These are phyloP conservation scores for Typhlomys cinereus DNA, from an alignment of 2,113 vertebrate genomes.

Conservation along the genomic window DNA sequence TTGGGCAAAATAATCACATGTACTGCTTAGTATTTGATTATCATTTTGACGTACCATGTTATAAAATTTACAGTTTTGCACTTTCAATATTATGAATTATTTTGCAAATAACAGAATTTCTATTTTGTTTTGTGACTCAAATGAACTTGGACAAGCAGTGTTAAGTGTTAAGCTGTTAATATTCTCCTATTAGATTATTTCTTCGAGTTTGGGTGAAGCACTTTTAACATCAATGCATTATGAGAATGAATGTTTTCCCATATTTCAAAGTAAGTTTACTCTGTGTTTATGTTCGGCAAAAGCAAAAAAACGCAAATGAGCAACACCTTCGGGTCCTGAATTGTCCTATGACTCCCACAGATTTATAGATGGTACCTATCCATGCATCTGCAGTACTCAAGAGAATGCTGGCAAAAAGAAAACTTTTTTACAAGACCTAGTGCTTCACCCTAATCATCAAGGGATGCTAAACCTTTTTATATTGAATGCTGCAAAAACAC, in stretches of 20 bases:
- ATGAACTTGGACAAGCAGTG: constrained; percentile 20
- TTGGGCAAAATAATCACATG: not conserved
- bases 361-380: not conserved
- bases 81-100: not conserved
- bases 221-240: not conserved
- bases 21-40: constrained; percentile 1
- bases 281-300: not conserved
- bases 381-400: not conserved
- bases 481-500: not conserved
- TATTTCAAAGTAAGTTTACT: not conserved
- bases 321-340: not conserved
- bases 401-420: not conserved
- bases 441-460: not conserved
- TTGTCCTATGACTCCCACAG: not conserved
- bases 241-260: not conserved
- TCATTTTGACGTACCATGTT: not conserved
- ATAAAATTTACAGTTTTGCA: not conserved
- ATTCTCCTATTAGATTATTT: constrained; percentile 31
- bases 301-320: not conserved
- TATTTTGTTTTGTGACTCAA: not conserved
- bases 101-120: not conserved
- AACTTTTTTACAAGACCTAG: not conserved
- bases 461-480: not conserved
- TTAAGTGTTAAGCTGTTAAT: constrained; percentile 19
- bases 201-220: constrained; percentile 19